These are phyloP conservation scores for Drosophila buzzatii DNA, from an alignment of 2,888 invertebrate genomes.

Conservation along the genomic window DNA sequence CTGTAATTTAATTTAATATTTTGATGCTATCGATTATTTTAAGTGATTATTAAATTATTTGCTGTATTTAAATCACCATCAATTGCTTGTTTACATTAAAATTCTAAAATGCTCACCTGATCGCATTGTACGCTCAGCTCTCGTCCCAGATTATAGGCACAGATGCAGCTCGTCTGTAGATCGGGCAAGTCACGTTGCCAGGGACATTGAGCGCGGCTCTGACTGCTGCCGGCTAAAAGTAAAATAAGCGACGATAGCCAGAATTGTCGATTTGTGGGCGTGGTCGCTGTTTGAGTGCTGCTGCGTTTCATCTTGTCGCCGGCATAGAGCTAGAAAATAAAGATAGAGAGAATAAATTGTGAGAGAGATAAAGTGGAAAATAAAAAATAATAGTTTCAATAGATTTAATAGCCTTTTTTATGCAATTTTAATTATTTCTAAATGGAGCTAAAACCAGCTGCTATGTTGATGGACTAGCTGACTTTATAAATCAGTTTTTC, in stretches of 20 bases:
- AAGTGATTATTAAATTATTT: too few relatives aligned
- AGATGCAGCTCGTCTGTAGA: constrained; percentile 93
- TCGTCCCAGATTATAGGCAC: constrained; percentile 93
- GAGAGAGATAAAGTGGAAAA: too few relatives aligned
- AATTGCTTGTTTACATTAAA: too few relatives aligned
- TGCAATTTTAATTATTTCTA: not conserved
- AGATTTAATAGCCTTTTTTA: not conserved
- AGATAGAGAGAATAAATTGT: not conserved
- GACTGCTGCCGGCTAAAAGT: constrained; percentile 39
- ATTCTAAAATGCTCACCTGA: constrained; percentile 86
- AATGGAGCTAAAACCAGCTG: not conserved
- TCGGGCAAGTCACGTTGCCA: constrained; percentile 92
- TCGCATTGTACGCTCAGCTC: constrained; percentile 96
- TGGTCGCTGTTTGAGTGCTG: constrained; percentile 49
- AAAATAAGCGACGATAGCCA: constrained; percentile 49
- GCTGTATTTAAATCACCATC: too few relatives aligned
- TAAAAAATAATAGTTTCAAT: not conserved
- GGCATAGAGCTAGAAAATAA: constrained; percentile 57
- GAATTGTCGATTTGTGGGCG: constrained; percentile 42
- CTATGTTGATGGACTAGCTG: not conserved
- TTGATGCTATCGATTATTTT: too few relatives aligned
- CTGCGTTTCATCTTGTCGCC: constrained; percentile 74
- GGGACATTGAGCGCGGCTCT: constrained; percentile 90
- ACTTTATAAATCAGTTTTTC: constrained; percentile 75
- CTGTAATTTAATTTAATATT: too few relatives aligned